Conservation (phyloP, 1,140 invertebrate genomes). For the Patella vulgata region DNA sequence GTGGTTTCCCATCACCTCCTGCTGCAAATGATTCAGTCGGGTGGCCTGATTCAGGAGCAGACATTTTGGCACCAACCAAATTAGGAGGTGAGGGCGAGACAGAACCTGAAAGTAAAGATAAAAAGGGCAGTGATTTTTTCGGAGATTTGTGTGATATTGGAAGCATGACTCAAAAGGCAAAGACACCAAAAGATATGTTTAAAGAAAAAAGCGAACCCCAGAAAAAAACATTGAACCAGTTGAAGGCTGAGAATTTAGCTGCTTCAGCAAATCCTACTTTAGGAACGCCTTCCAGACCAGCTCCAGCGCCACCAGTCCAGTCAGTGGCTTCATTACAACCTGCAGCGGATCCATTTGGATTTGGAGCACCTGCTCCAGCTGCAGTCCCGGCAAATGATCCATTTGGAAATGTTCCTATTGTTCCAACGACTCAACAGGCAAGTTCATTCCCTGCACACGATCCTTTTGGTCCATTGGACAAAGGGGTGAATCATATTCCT, state of each 20-base stretch:
- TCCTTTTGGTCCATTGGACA: constrained; percentile 9
- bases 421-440: too few relatives aligned
- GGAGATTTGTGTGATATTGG: constrained; percentile 51
- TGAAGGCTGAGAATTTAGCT: constrained; percentile 28
- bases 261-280: background rate
- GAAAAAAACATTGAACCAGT: constrained; percentile 53
- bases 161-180: constrained; percentile 22
- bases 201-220: constrained; percentile 34
- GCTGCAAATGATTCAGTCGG: constrained; percentile 8
- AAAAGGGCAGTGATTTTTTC: constrained; percentile 39
- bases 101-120: constrained; percentile 9
- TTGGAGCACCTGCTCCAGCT: constrained; percentile 16
- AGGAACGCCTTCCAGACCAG: constrained; percentile 6
- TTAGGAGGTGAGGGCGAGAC: constrained; percentile 9
- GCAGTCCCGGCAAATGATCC: constrained; percentile 17
- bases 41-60: constrained; percentile 11
- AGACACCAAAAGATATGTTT: constrained; percentile 54
- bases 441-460: too few relatives aligned
- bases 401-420: constrained; percentile 3
- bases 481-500: background rate
- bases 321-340: constrained; percentile 9
- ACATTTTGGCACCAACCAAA: constrained; percentile 24
- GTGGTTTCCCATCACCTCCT: background rate
- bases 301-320: constrained; percentile 3
- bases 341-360: constrained; percentile 38